phyloP scores from a whole-genome alignment of 2,113 vertebrate species.

The Sinocyclocheilus maitianheensis region DNA sequence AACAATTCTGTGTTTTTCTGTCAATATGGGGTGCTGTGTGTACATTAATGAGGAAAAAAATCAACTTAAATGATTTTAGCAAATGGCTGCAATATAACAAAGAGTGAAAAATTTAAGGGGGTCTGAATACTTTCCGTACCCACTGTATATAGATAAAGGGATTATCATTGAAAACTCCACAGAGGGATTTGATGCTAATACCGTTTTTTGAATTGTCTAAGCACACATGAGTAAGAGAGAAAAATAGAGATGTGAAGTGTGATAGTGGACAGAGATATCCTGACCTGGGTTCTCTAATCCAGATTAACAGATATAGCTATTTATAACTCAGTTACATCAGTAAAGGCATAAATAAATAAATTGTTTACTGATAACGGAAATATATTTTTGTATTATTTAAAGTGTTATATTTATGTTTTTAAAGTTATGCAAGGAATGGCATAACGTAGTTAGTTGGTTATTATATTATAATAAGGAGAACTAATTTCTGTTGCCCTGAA shows the following conservation, averaged over 20 bases:
- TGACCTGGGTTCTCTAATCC: constrained; percentile 21
- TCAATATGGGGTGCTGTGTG: too few relatives aligned
- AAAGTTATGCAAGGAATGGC: background rate
- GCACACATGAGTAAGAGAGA: background rate
- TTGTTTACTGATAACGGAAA: too few relatives aligned
- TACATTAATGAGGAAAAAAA: too few relatives aligned
- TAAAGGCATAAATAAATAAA: background rate
- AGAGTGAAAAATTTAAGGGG: too few relatives aligned
- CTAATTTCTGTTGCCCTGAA: background rate
- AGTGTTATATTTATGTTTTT: too few relatives aligned
- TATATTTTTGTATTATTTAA: too few relatives aligned
- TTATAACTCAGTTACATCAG: background rate
- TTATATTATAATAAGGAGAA: background rate
- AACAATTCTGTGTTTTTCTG: too few relatives aligned
- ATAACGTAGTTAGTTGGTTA: background rate
- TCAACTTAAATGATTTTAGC: too few relatives aligned
- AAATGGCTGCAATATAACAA: too few relatives aligned
- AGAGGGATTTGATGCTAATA: constrained; percentile 27
- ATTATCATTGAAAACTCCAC: constrained; percentile 31
- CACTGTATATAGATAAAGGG: background rate
- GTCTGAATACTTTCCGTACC: too few relatives aligned
- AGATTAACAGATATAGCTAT: constrained; percentile 39
- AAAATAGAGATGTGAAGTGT: background rate
- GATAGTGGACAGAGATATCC: background rate
- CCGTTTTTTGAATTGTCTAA: constrained; percentile 6